Conservation (phyloP, 2,797 vertebrate species). For the Corythornis leucogaster region DNA sequence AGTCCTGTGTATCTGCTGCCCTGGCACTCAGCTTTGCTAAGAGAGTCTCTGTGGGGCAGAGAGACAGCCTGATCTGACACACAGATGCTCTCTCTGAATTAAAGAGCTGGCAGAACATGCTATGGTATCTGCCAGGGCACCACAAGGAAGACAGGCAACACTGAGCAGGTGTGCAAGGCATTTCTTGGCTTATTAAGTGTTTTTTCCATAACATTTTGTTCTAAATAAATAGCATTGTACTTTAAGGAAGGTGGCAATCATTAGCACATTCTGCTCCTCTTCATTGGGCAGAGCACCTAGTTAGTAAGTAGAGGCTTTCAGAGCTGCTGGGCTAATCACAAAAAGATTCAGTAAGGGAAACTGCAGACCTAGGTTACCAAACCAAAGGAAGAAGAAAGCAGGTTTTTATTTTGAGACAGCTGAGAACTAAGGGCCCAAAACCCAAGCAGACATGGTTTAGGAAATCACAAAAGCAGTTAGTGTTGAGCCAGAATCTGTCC, state of each 20-base stretch:
- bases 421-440: background rate
- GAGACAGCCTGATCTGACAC: conserved; percentile 46
- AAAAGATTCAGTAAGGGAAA: background rate
- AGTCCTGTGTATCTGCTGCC: background rate
- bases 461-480: background rate
- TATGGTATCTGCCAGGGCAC: conserved; percentile 51
- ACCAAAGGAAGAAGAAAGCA: background rate
- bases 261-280: background rate
- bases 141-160: conserved; percentile 57
- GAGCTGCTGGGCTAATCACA: background rate
- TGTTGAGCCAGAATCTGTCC: background rate
- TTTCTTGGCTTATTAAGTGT: conserved; percentile 51
- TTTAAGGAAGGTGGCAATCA: conserved; percentile 14
- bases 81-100: conserved; percentile 71
- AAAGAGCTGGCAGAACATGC: conserved; percentile 64
- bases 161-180: conserved; percentile 55
- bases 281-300: background rate
- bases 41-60: conserved; percentile 34
- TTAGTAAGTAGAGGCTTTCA: background rate
- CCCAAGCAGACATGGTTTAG: background rate
- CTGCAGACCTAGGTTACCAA: background rate
- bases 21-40: conserved; percentile 32
- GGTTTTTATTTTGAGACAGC: background rate
- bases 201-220: background rate
- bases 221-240: conserved; percentile 32